phyloP scores from a whole-genome alignment of 2,113 vertebrate species.

The pig (Sus scrofa) region DNA sequence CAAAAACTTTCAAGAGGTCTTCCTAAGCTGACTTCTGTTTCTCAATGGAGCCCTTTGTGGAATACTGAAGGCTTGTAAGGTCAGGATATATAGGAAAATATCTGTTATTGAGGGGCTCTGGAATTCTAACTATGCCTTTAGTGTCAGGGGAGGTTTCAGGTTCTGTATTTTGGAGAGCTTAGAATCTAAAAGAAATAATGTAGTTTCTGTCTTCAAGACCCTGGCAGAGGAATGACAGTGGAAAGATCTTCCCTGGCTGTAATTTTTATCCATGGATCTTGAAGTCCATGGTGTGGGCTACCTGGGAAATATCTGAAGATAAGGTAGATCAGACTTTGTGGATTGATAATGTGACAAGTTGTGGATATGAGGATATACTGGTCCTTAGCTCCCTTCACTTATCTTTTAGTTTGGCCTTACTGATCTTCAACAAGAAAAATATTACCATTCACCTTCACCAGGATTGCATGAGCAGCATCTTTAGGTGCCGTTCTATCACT shows the following conservation, averaged over 20 bases:
- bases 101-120: conserved; percentile 3
- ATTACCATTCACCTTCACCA: not conserved
- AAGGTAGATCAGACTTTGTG: not conserved
- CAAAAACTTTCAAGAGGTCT: not conserved
- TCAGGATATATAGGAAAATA: not conserved
- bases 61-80: not conserved
- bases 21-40: not conserved
- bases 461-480: not conserved
- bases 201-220: not conserved
- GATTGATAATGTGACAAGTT: not conserved
- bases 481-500: not conserved
- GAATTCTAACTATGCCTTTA: conserved; percentile 33
- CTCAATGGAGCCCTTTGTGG: conserved; percentile 26
- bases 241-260: not conserved
- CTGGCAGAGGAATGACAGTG: not conserved
- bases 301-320: not conserved
- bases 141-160: conserved; percentile 17
- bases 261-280: conserved; percentile 31
- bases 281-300: not conserved
- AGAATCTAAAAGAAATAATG: conserved; percentile 38
- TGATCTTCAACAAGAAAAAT: conserved; percentile 17
- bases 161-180: not conserved
- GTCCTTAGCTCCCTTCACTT: not conserved
- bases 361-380: not conserved
- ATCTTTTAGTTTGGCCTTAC: conserved; percentile 48